phyloP scores from a whole-genome alignment of 2,797 vertebrate species.

The Catharus ustulatus region DNA sequence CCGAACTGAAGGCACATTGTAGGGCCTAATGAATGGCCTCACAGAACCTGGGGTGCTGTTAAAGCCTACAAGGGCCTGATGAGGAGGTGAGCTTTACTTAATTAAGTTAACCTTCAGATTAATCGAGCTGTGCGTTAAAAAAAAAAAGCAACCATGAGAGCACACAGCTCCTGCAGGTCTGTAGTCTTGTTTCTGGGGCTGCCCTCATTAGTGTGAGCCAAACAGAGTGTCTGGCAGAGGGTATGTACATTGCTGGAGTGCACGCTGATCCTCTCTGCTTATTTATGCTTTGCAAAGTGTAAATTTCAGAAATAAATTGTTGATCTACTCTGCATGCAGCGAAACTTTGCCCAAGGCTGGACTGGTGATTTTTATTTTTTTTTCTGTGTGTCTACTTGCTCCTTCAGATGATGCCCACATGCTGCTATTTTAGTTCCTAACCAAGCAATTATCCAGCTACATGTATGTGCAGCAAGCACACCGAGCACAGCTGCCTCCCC shows the following conservation, averaged over 20 bases:
- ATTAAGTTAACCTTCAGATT: conserved; percentile 50
- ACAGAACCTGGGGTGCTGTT: neutral
- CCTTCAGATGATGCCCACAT: conserved; percentile 6
- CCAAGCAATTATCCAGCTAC: conserved; percentile 3
- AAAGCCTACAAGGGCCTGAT: conserved; percentile 2
- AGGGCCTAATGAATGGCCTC: neutral
- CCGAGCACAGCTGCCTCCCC: neutral
- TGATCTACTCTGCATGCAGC: neutral
- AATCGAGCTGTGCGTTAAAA: conserved; percentile 11
- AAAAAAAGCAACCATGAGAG: neutral
- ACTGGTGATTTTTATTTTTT: neutral
- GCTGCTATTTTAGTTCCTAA: conserved; percentile 39
- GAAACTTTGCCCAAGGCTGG: conserved; percentile 30
- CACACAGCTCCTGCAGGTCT: neutral
- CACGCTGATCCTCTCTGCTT: neutral
- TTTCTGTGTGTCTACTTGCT: neutral
- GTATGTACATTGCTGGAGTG: neutral
- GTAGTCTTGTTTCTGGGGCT: neutral
- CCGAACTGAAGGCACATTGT: neutral
- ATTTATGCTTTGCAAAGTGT: conserved; percentile 53
- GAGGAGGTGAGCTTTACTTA: conserved; percentile 41
- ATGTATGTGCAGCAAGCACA: neutral
- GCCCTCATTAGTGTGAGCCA: neutral
- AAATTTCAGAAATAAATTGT: conserved; percentile 53
- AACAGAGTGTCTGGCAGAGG: neutral